phyloP scores from a whole-genome alignment of 2,113 vertebrate species.

The Ursus arctos region DNA sequence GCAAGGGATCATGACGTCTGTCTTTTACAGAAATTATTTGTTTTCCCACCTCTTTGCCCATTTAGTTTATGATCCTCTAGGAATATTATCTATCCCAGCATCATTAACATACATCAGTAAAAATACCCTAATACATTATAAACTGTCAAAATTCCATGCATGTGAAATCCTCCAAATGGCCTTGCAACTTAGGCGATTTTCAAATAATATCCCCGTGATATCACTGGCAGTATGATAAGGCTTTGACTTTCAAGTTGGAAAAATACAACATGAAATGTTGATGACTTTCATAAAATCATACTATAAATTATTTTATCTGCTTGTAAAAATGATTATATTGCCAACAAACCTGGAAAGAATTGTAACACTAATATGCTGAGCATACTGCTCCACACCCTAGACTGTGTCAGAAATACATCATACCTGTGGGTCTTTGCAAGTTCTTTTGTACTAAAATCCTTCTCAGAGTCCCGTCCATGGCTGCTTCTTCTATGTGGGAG shows the following conservation, averaged over 20 bases:
- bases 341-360: conserved; percentile 2
- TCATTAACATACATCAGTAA: neutral
- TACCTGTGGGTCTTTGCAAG: conserved; percentile 97
- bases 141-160: neutral
- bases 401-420: neutral
- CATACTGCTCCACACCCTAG: neutral
- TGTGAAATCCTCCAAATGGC: conserved; percentile 9
- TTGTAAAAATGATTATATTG: conserved; percentile 13
- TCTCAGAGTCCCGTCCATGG: conserved; percentile 97
- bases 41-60: neutral
- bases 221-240: neutral
- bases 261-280: conserved; percentile 51
- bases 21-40: neutral
- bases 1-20: neutral
- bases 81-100: neutral
- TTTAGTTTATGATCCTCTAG: neutral
- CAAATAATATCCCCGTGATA: neutral
- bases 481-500: conserved; percentile 97
- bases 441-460: conserved; percentile 97
- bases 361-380: neutral
- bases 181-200: conserved; percentile 29
- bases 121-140: neutral
- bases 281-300: conserved; percentile 7
- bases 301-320: conserved; percentile 16
- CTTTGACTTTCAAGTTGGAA: conserved; percentile 17